phyloP scores from a whole-genome alignment of 2,888 invertebrate genomes.

The Pheosia gnoma region DNA sequence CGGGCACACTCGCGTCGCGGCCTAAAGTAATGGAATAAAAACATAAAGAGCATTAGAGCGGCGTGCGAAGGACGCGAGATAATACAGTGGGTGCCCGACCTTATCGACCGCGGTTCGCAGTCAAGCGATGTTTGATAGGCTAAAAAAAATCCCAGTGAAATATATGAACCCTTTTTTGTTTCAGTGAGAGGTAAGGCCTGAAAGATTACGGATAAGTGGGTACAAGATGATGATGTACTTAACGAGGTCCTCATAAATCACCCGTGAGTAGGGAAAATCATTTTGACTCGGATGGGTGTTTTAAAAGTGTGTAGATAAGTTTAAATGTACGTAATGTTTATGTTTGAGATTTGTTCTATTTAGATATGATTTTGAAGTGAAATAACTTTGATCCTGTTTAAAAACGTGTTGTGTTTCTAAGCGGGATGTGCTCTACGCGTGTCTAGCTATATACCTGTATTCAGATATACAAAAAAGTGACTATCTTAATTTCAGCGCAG shows the following conservation, averaged over 20 bases:
- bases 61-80: constrained; percentile 52
- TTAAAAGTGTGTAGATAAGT: not conserved
- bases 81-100: constrained; percentile 45
- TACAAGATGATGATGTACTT: constrained; percentile 1
- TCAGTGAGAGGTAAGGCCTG: constrained; percentile 6
- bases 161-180: constrained; percentile 38
- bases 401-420: no score
- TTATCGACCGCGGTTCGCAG: constrained; percentile 43
- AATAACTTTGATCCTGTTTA: no score
- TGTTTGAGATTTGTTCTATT: no score
- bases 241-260: constrained; percentile 14
- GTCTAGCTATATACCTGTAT: no score
- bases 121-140: constrained; percentile 47
- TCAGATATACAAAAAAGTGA: no score
- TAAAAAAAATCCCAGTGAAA: constrained; percentile 40
- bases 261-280: not conserved
- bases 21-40: constrained; percentile 74
- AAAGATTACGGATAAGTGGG: not conserved
- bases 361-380: no score
- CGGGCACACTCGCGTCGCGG: constrained; percentile 48
- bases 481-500: no score
- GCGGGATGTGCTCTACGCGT: no score
- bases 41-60: constrained; percentile 66
- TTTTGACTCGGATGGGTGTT: not conserved
- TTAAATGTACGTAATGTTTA: no score